Base-by-base conservation (phyloP, 2,113 vertebrate species). In the Paralichthys olivaceus region DNA sequence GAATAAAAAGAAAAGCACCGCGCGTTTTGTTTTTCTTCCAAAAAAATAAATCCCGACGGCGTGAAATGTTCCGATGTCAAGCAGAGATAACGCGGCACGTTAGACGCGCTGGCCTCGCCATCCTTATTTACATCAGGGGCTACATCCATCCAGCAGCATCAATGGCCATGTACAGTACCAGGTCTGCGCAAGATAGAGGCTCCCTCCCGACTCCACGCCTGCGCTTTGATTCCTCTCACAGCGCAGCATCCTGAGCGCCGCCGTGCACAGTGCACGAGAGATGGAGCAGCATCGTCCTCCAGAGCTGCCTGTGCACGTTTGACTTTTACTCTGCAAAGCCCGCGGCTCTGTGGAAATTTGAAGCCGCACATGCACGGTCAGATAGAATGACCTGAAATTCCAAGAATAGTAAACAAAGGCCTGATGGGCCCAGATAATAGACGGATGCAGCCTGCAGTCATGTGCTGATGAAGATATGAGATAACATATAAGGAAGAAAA, bases 141-240 rank as follows among this genome's bases (percentile, higher is more conserved):
- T 89, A 71, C 89, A 86, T 91, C 80, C 71, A 87, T 77, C 85
- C 86, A 89, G 90, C 90, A 87, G 89, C 91, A 92, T 91, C 87
- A 89, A 80, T 90, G 90, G 88, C 81, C 89, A 89, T 86, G 90
- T 92, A 91, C 90, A 90, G 90, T 90, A 87, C 73, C 66, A 75
- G 79, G 87, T 82, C 87, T 90, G 85, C 90, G 91, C 87, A 91
- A 82, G 86, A 90, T 82, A 72, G 15, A 19, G 67, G 58, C 86
- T 88, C 83, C 84, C 90, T 89, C 87, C 87, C 80, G 78, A 72
- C 79, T 91, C 88, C 25, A 92, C 94, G 94, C 94, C 89, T 94
- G 92, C 93, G 94, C 93, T 87, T 90, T 93, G 91, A 91, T 91
- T 92, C 77, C 89, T 86, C 84, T 69, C 87, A 79, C 81, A 56